Evolutionary conservation across 1,140 invertebrate species (phyloP).

Genomic region (Drosophila littoralis): DNA sequence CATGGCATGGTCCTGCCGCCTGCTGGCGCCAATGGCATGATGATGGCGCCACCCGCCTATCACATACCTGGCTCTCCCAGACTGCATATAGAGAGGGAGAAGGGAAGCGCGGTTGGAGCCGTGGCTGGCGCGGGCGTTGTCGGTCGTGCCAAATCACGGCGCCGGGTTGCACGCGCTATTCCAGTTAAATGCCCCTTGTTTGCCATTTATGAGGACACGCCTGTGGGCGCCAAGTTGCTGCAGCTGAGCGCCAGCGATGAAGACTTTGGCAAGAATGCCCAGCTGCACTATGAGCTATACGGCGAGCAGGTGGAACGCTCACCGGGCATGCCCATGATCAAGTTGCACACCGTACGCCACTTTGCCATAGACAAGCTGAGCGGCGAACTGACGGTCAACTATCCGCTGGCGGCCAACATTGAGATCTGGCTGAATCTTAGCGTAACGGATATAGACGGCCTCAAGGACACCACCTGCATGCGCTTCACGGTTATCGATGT

Average conservation of each 20-base stretch:
- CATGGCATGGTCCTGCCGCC: conserved; percentile 60
- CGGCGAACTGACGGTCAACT: conserved; percentile 91
- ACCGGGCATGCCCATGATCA: conserved; percentile 69
- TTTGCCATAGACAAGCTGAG: conserved; percentile 90
- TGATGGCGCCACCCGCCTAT: conserved; percentile 68
- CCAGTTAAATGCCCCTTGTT: conserved; percentile 86
- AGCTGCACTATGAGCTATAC: conserved; percentile 90
- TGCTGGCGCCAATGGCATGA: conserved; percentile 68
- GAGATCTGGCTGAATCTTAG: conserved; percentile 91
- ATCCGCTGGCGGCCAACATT: conserved; percentile 90
- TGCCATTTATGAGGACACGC: conserved; percentile 90
- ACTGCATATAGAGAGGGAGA: conserved; percentile 48
- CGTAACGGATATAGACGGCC: conserved; percentile 90
- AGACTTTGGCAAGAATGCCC: conserved; percentile 90
- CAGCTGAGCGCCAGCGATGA: conserved; percentile 92
- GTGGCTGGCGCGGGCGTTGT: conserved; percentile 14
- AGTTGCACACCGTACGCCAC: conserved; percentile 86
- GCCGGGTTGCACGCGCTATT: conserved; percentile 42
- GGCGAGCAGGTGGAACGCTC: conserved; percentile 87
- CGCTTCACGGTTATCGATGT: conserved; percentile 90
- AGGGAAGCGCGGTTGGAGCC: background rate
- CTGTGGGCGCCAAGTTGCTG: conserved; percentile 90
- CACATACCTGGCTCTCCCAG: conserved; percentile 76
- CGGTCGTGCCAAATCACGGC: conserved; percentile 51
- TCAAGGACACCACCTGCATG: conserved; percentile 89